Conservation (phyloP, 2,797 vertebrate genomes). For the Austrolebias charrua region DNA sequence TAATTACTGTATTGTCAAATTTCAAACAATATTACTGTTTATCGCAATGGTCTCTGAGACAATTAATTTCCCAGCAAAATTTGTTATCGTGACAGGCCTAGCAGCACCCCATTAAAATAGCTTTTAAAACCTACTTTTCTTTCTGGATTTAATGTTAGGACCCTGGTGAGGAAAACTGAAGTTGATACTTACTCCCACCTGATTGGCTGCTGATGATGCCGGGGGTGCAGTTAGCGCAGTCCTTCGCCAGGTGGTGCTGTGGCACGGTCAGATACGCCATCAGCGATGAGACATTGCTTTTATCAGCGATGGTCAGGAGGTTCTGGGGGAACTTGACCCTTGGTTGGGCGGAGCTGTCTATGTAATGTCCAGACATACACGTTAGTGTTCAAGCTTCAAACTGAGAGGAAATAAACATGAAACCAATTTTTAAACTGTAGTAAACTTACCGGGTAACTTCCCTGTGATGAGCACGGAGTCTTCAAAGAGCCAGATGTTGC, state of each 20-base stretch:
- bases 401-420: neutral
- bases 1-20: too few species aligned
- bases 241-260: constrained; percentile 82
- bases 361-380: neutral
- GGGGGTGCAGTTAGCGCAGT: constrained; percentile 84
- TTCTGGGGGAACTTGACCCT: constrained; percentile 89
- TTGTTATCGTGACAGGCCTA: too few species aligned
- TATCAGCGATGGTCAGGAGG: constrained; percentile 81
- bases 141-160: too few species aligned
- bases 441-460: constrained; percentile 84
- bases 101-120: too few species aligned
- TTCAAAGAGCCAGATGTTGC: constrained; percentile 95
- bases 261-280: constrained; percentile 89
- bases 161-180: neutral
- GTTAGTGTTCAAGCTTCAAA: too few species aligned
- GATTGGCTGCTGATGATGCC: constrained; percentile 85
- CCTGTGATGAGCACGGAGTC: constrained; percentile 90
- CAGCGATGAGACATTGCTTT: constrained; percentile 82
- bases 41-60: too few species aligned
- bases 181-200: constrained; percentile 64
- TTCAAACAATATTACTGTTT: too few species aligned
- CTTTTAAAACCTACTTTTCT: too few species aligned
- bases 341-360: constrained; percentile 88
- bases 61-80: too few species aligned
- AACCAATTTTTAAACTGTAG: neutral